Evolutionary conservation across 2,113 vertebrate species (phyloP), one percentile per base, ranked within the genome.

Genomic region (Brevimyrus niger): DNA sequence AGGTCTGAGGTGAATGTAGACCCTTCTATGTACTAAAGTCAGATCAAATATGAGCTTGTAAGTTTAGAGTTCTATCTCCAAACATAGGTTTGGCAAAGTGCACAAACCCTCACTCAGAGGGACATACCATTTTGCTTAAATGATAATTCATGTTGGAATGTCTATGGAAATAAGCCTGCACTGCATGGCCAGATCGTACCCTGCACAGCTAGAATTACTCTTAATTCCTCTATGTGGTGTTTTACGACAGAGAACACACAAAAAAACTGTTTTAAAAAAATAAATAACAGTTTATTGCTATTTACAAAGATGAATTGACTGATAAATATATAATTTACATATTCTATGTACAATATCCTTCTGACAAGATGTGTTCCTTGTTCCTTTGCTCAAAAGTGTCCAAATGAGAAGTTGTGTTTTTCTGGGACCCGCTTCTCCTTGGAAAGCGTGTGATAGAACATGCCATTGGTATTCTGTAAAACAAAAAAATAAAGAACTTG

Each of bases 391-490:
- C 91, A 95, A 86, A 87, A 90, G 4, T 91, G 87, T 91, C 89
- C 92, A 27, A 85, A 82, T 90, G 93, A 94, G 17, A 88, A 44
- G 51, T 93, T 91, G n/a, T 87, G 69, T 23, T 73, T 65, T n/a
- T 88, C 53, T 27, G 88, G 89, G 50, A 87, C 87, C 94, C 93
- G 94, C 89, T 46, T 89, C 88, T 91, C 90, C 73, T 92, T 89
- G 31, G 4, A 44, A 65, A 82, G 6, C n/a, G 11, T 44, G 21
- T 87, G 44, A 5, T n/a, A 55, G 51, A 92, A 92, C 69, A 19
- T 48, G 50, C 84, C 91, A 61, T 55, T 58, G 58, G 91, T 84
- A 89, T 90, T 92, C 94, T 95, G 92, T 82, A 0, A 51, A 88
- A 10, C 31, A 89, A 27, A 31, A 69, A 65, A 84, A 23, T 10